phyloP scores from a whole-genome alignment of 2,888 invertebrate genomes.

The Chironomus tentans region DNA sequence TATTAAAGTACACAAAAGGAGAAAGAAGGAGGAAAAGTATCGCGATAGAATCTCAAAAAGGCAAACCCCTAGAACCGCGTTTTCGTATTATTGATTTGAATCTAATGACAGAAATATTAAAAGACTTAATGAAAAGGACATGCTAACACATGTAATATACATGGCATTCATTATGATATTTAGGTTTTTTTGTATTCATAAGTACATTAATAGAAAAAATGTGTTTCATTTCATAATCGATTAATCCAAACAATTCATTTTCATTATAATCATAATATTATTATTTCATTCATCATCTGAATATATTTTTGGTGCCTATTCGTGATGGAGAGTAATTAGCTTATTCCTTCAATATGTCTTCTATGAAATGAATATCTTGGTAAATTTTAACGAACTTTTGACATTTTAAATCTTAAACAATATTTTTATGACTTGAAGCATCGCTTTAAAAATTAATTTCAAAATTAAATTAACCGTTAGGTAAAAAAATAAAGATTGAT shows the following conservation, averaged over 20 bases:
- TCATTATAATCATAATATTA: not conserved
- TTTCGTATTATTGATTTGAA: conserved; percentile 14
- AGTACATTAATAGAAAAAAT: not conserved
- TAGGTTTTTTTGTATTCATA: not conserved
- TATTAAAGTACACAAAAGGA: conserved; percentile 12
- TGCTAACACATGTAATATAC: not conserved
- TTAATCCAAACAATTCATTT: conserved; percentile 5
- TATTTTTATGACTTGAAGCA: no score
- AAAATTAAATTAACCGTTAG: no score
- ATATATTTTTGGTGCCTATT: not conserved
- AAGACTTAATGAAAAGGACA: not conserved
- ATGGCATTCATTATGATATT: not conserved
- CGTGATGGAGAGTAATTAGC: no score
- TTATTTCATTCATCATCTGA: not conserved
- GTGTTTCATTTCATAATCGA: conserved; percentile 21
- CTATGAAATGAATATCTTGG: no score
- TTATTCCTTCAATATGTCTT: no score
- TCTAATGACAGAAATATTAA: conserved; percentile 22
- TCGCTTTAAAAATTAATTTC: no score
- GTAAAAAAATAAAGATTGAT: no score
- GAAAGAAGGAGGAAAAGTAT: not conserved
- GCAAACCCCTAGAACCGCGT: not conserved
- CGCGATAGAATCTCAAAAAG: not conserved
- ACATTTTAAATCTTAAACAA: no score
- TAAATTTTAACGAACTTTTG: no score